phyloP scores from a whole-genome alignment of 2,113 vertebrate genomes.

The Rostratula benghalensis region DNA sequence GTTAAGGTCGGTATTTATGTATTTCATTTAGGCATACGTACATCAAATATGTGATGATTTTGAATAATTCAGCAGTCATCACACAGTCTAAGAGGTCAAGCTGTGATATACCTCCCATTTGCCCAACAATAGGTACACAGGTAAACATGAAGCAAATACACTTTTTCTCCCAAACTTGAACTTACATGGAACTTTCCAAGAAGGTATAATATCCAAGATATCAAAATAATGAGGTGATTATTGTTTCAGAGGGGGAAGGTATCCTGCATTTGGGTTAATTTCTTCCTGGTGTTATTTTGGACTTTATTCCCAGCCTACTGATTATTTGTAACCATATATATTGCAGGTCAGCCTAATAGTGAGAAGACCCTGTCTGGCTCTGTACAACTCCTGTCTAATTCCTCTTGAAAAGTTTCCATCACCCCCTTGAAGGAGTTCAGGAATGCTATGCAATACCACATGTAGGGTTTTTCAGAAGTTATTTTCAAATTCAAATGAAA shows the following conservation, averaged over 20 bases:
- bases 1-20: not conserved
- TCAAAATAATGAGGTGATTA: not conserved
- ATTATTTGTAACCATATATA: not conserved
- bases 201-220: not conserved
- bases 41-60: not conserved
- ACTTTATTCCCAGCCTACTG: not conserved
- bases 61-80: not conserved
- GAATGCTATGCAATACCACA: not conserved
- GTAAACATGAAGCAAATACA: not conserved
- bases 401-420: slow-evolving; percentile 10
- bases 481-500: slow-evolving; percentile 43
- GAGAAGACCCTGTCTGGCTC: not conserved
- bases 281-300: slow-evolving; percentile 3
- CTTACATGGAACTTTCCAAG: not conserved
- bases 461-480: slow-evolving; percentile 16
- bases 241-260: not conserved
- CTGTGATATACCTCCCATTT: not conserved
- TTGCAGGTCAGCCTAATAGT: not conserved
- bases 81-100: not conserved
- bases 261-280: not conserved
- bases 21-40: not conserved
- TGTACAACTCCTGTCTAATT: not conserved
- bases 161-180: not conserved
- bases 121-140: not conserved
- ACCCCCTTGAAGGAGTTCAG: not conserved